These are phyloP conservation scores for Drosophila lacicola DNA, from an alignment of 2,888 invertebrate genomes.

Conservation along the genomic window DNA sequence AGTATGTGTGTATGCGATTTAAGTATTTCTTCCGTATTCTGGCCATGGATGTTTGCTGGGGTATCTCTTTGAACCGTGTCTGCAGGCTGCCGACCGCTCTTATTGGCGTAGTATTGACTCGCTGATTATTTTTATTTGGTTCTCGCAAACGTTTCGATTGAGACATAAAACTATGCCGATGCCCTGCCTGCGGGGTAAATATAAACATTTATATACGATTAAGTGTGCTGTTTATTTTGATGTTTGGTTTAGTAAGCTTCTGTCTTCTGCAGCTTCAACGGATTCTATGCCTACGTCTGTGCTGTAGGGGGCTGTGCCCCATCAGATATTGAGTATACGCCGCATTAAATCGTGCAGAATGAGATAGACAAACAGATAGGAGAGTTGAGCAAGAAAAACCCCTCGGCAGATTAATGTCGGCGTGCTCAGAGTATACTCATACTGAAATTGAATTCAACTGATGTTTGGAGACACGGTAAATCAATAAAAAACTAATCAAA, in stretches of 20 bases:
- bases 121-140: constrained; percentile 80
- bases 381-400: constrained; percentile 31
- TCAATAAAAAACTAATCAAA: constrained; percentile 74
- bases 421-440: constrained; percentile 13
- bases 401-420: constrained; percentile 35
- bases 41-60: constrained; percentile 9
- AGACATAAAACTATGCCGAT: constrained; percentile 76
- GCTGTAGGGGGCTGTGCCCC: constrained; percentile 10
- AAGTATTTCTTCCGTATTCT: constrained; percentile 44
- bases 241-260: constrained; percentile 80
- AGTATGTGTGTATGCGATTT: constrained; percentile 6
- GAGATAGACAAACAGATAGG: constrained; percentile 60
- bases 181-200: constrained; percentile 46
- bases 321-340: constrained; percentile 59
- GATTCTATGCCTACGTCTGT: constrained; percentile 24
- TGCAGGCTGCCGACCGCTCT: constrained; percentile 1
- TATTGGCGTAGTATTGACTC: constrained; percentile 65
- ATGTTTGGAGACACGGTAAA: constrained; percentile 51
- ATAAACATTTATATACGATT: constrained; percentile 80
- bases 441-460: constrained; percentile 50
- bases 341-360: constrained; percentile 68
- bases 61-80: neutral
- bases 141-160: constrained; percentile 69
- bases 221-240: constrained; percentile 81
- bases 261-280: constrained; percentile 48